These are phyloP conservation scores for Molanna angustata DNA, from an alignment of 2,888 invertebrate genomes.

Conservation along the genomic window DNA sequence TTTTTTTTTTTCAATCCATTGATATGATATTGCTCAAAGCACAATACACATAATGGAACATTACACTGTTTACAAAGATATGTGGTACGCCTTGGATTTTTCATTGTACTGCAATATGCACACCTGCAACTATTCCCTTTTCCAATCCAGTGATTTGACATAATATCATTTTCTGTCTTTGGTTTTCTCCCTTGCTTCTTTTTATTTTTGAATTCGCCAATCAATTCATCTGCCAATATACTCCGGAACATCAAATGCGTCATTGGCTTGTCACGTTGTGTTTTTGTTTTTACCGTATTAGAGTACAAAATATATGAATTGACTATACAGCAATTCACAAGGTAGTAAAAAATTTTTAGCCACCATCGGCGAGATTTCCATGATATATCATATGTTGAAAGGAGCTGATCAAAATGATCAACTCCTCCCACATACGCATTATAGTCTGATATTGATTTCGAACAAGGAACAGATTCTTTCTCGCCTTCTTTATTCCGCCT, in stretches of 20 bases:
- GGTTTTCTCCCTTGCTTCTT: slow-evolving; percentile 4
- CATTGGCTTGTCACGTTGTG: slow-evolving; percentile 3
- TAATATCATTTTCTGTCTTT: neutral
- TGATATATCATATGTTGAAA: neutral
- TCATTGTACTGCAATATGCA: slow-evolving; percentile 4
- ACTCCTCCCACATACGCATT: too few species aligned
- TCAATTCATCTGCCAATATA: slow-evolving; percentile 2
- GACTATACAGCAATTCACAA: neutral
- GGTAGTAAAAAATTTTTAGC: neutral
- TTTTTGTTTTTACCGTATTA: neutral
- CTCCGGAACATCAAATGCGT: slow-evolving; percentile 4
- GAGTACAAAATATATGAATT: neutral
- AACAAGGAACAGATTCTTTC: neutral
- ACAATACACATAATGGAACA: slow-evolving; percentile 3
- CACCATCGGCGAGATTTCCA: slow-evolving; percentile 1
- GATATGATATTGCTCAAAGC: slow-evolving; percentile 3
- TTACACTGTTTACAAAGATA: slow-evolving; percentile 2
- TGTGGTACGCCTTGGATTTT: slow-evolving; percentile 4
- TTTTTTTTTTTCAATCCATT: slow-evolving; percentile 5
- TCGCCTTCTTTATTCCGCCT: too few species aligned
- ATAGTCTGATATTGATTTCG: neutral
- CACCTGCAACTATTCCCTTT: slow-evolving; percentile 5
- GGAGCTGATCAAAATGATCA: neutral
- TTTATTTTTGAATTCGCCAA: neutral
- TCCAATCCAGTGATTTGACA: slow-evolving; percentile 3